Evolutionary conservation across 2,888 invertebrate species (phyloP).

Genomic region (Isotomurus palustris): DNA sequence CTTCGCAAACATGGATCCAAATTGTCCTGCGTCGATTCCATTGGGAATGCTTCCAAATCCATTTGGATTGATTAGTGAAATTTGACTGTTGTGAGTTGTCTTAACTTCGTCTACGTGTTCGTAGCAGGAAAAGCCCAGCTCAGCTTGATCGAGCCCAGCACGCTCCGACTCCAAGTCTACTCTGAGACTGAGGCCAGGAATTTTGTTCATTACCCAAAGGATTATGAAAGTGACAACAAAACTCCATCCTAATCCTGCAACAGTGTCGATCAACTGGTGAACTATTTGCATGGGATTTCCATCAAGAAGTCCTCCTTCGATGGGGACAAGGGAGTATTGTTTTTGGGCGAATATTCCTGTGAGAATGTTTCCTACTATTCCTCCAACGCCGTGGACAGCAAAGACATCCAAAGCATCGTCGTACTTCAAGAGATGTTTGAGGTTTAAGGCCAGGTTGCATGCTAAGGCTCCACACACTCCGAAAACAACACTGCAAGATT

Average conservation of each 20-base stretch:
- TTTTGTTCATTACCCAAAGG: constrained; percentile 35
- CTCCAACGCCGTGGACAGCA: constrained; percentile 42
- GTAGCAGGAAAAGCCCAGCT: constrained; percentile 39
- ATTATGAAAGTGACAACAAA: constrained; percentile 37
- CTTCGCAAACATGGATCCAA: too few species aligned
- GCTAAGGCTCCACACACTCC: constrained; percentile 34
- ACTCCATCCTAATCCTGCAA: constrained; percentile 37
- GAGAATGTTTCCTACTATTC: constrained; percentile 41
- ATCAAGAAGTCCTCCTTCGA: constrained; percentile 40
- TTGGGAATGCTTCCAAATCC: neutral
- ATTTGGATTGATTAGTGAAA: neutral
- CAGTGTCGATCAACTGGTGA: constrained; percentile 35
- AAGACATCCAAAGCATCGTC: constrained; percentile 45
- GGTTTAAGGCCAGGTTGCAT: constrained; percentile 37
- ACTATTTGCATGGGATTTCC: constrained; percentile 42
- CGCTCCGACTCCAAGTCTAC: constrained; percentile 27
- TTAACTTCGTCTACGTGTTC: constrained; percentile 33
- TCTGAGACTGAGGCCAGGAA: constrained; percentile 38
- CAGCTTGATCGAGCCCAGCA: constrained; percentile 35
- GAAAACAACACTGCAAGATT: constrained; percentile 22
- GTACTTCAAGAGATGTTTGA: constrained; percentile 29
- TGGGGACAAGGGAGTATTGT: constrained; percentile 21
- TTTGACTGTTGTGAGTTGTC: neutral
- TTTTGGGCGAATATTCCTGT: constrained; percentile 43
- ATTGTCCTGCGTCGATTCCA: neutral